phyloP scores from a whole-genome alignment of 2,113 vertebrate species.

The Natator depressus region DNA sequence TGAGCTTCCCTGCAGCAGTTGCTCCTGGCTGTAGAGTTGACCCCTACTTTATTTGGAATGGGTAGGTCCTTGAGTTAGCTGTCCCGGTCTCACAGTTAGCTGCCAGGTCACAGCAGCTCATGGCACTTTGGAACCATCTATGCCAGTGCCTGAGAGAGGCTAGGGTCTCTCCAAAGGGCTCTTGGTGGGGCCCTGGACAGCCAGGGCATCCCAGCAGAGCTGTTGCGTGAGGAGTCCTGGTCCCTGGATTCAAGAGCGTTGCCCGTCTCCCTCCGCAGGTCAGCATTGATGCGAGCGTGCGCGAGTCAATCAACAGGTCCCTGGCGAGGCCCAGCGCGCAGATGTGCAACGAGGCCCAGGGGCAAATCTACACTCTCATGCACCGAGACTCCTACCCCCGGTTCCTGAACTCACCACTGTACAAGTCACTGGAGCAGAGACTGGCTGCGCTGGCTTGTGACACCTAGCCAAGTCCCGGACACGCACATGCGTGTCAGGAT shows the following conservation, averaged over 20 bases:
- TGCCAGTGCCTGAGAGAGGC: not conserved
- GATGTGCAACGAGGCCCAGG: slow-evolving; percentile 29
- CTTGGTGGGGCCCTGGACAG: not conserved
- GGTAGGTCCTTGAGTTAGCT: not conserved
- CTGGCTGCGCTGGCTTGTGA: not conserved
- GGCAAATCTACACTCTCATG: slow-evolving; percentile 22
- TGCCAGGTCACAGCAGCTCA: not conserved
- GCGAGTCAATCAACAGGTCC: slow-evolving; percentile 13
- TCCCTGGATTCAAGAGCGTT: not conserved
- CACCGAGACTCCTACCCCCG: slow-evolving; percentile 38
- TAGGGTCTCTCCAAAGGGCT: not conserved
- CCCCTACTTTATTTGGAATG: not conserved
- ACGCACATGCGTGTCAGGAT: not conserved
- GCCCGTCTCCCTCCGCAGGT: not conserved
- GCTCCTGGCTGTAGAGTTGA: not conserved
- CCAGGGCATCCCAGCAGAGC: not conserved
- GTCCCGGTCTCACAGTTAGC: no score
- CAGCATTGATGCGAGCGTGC: slow-evolving; percentile 29
- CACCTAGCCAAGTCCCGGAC: not conserved
- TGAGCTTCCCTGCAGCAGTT: not conserved
- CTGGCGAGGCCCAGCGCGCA: not conserved
- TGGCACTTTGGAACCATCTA: not conserved
- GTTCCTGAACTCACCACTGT: slow-evolving; percentile 16
- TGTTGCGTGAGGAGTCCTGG: not conserved
- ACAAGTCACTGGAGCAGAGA: slow-evolving; percentile 12